Base-by-base conservation (phyloP, 2,113 vertebrate genomes). In the Callaeas wilsoni region DNA sequence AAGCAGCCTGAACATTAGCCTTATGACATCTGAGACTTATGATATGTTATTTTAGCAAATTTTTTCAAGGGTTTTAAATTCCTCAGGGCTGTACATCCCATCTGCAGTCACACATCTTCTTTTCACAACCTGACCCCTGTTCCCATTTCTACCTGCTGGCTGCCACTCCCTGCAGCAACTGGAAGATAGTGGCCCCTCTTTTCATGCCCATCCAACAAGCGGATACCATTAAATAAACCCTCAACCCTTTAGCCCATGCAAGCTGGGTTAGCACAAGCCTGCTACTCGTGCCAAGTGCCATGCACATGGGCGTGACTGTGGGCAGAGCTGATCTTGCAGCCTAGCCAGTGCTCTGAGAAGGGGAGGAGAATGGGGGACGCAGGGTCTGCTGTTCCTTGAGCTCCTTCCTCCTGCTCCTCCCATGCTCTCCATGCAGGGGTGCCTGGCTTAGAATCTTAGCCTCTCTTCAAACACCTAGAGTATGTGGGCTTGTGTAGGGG, bases 181-280 rank as follows among this genome's bases (percentile, higher is more conserved):
- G 42, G n/a, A 49, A 56, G 53, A 25, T 29, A 35, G 16, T 52
- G 25, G 11, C 16, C 27, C 19, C 29, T 83, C 37, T 55, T 16
- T 41, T 42, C 1, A 0, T 11, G 3, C 10, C 29, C 16, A 52
- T 52, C 44, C 33, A 41, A 44, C 7, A 39, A 32, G 9, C 13
- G 26, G 19, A 30, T 19, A 33, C 10, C 6, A 1, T 52, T 35
- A 50, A n/a, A 27, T 22, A 1, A 3, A 47, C 39, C 26, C 19
- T 73, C 29, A 57, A 3, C 1, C 3, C 26, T 52, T 49, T 53
- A 69, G 20, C 37, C n/a, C 7, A 1, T 5, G 29, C 0, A 1
- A 47, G 18, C 27, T 21, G 35, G 35, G 41, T 81, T 56, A 56
- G 13, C 44, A 56, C 10, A 37, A 73, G 16, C 13, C 46, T 47